Evolutionary conservation across 2,113 vertebrate species (phyloP), one percentile per base, ranked within the genome.

Genomic region (Paramormyrops kingsleyae): DNA sequence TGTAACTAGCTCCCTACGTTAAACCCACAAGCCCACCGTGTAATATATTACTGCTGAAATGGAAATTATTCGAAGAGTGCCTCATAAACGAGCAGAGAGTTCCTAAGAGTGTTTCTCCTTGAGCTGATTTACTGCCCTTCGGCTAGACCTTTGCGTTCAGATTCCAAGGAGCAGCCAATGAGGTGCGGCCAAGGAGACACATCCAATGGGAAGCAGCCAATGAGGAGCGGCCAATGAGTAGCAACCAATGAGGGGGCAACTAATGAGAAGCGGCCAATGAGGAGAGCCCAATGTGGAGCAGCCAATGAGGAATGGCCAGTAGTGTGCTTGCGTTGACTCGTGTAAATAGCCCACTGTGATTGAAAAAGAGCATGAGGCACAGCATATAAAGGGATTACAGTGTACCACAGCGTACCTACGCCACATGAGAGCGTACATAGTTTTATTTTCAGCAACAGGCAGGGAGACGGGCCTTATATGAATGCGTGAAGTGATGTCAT

Each of bases 331-430:
- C 13, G 46, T 47, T 56, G 66, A 87, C 59, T 62, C 85, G 21
- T 35, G 35, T 90, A 87, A 90, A 90, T 39, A n/a, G 47, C 42
- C 56, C 53, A 19, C 74, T 80, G 42, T 66, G 24, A 70, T 42
- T 4, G 59, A 66, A 83, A 66, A 56, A 52, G 53, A 53, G 44
- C 83, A 90, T 35, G 56, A 19, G 62, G 5, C 89, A 70, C 21
- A 56, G 47, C 9, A 46, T n/a, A 87, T 52, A 17, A 87, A 19
- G 42, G 83, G 83, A 80, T 42, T 80, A 42, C 35, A 90, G 66
- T 50, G n/a, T 74, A 84, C 39, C 46, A 77, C 21, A 27, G 50
- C 21, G 53, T 77, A 90, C 56, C 85, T 53, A 62, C 39, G 39
- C 56, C 56, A 27, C 84, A 46, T 39, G 84, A 90, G 87, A 90